Evolutionary conservation across 2,797 vertebrate species (phyloP).

Genomic region (Triplophysa yarkandensis): DNA sequence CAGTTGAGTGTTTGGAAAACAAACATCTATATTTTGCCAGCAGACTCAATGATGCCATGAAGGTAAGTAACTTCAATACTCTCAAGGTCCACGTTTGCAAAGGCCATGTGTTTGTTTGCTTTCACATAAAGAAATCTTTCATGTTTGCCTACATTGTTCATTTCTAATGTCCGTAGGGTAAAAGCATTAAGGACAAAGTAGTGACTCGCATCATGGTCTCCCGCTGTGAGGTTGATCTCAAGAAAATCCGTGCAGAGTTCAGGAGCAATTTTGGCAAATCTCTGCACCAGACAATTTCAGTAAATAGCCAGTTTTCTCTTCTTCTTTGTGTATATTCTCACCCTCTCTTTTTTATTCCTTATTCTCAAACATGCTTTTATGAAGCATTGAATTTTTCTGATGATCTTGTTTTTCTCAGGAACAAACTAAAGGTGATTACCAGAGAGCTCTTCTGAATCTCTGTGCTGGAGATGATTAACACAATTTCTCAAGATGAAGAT

Average conservation of each 20-base stretch:
- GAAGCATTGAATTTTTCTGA: neutral
- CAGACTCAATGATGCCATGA: constrained; percentile 90
- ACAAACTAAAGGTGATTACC: constrained; percentile 96
- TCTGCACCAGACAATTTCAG: constrained; percentile 85
- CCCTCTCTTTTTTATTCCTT: neutral
- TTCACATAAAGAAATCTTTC: constrained; percentile 21
- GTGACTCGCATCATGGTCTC: constrained; percentile 92
- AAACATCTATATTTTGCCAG: constrained; percentile 93
- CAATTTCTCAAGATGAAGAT: constrained; percentile 33
- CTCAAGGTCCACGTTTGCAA: too few species aligned
- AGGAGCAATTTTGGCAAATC: constrained; percentile 87
- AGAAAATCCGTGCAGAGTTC: constrained; percentile 89
- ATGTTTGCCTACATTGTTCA: neutral
- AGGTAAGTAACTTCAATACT: constrained; percentile 75
- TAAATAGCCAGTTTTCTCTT: constrained; percentile 62
- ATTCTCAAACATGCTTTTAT: neutral
- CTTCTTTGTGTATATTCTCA: neutral
- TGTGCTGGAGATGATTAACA: constrained; percentile 87
- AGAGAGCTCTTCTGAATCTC: constrained; percentile 88
- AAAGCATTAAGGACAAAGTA: constrained; percentile 90
- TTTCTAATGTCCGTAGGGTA: constrained; percentile 75
- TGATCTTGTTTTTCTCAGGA: constrained; percentile 75
- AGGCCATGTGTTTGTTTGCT: too few species aligned
- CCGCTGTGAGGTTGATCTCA: constrained; percentile 92
- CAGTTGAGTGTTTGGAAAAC: constrained; percentile 96